These are phyloP conservation scores for Amblyraja radiata DNA, from an alignment of 2,797 vertebrate species.

Conservation along the genomic window DNA sequence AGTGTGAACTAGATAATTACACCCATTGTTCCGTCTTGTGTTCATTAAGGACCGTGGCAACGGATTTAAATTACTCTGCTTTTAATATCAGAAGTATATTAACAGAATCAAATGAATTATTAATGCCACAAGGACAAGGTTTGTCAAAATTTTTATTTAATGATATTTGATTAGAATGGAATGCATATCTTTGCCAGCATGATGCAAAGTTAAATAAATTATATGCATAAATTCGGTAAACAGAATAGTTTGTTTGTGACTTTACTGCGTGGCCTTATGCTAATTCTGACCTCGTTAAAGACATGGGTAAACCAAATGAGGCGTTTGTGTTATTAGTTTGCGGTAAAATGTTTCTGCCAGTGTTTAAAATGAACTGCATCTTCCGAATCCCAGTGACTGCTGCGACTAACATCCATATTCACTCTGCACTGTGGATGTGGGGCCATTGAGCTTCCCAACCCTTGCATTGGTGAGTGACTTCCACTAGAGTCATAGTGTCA, in stretches of 20 bases:
- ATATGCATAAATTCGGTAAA: constrained; percentile 1
- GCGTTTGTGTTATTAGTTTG: neutral
- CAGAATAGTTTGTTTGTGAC: neutral
- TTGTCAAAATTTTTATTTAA: constrained; percentile 33
- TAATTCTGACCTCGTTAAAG: neutral
- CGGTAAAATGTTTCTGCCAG: no score
- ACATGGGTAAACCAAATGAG: neutral
- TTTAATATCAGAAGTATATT: constrained; percentile 36
- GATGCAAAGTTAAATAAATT: constrained; percentile 12
- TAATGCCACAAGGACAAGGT: constrained; percentile 28
- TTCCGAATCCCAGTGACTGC: no score
- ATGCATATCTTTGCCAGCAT: constrained; percentile 17
- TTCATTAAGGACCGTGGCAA: constrained; percentile 31
- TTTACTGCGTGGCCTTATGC: neutral
- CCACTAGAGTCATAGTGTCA: no score
- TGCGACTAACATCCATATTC: no score
- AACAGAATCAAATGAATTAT: constrained; percentile 37
- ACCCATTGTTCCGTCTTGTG: constrained; percentile 35
- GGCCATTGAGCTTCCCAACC: no score
- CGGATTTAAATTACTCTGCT: constrained; percentile 32
- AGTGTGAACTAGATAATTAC: constrained; percentile 74
- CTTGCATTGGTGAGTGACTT: no score
- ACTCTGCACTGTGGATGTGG: no score
- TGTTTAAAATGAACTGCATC: no score
- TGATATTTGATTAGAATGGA: constrained; percentile 32